A percentile compares a stretch with the other conserved stretches of the same genome.
phyloP scores from a whole-genome alignment of 2,888 invertebrate genomes.

The Spilosoma lubricipeda region DNA sequence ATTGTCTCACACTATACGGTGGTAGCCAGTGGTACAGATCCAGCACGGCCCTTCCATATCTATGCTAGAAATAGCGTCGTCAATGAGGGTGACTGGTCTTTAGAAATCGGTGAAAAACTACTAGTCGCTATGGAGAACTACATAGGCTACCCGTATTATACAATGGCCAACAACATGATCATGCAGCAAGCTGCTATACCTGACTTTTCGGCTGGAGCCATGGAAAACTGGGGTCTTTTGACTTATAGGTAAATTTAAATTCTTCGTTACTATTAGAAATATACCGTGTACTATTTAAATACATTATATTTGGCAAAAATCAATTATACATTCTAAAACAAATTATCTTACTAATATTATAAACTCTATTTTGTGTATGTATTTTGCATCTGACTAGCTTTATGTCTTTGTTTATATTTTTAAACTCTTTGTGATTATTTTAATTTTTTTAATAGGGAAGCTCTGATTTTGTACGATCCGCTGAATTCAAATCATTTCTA shows the following conservation, averaged over 20 bases:
- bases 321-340: too few species aligned
- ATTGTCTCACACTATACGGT: constrained; percentile 91
- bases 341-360: background rate
- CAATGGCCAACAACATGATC: constrained; percentile 79
- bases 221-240: constrained; percentile 95
- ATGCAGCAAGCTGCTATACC: constrained; percentile 92
- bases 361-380: background rate
- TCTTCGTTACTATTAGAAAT: background rate
- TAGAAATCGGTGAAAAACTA: constrained; percentile 76
- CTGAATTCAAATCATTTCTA: constrained; percentile 83
- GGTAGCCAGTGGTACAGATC: constrained; percentile 57
- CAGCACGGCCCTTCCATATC: constrained; percentile 69
- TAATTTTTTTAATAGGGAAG: constrained; percentile 4
- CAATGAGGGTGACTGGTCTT: constrained; percentile 75
- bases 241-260: constrained; percentile 87
- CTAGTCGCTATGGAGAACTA: constrained; percentile 86
- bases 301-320: background rate
- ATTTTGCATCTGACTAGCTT: background rate
- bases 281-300: background rate
- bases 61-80: constrained; percentile 78
- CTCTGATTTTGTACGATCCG: constrained; percentile 81
- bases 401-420: background rate
- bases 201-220: constrained; percentile 92
- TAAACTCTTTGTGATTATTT: background rate
- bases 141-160: constrained; percentile 82